Base-by-base conservation (phyloP, 2,797 vertebrate genomes). In the Cirrhinus mrigala region DNA sequence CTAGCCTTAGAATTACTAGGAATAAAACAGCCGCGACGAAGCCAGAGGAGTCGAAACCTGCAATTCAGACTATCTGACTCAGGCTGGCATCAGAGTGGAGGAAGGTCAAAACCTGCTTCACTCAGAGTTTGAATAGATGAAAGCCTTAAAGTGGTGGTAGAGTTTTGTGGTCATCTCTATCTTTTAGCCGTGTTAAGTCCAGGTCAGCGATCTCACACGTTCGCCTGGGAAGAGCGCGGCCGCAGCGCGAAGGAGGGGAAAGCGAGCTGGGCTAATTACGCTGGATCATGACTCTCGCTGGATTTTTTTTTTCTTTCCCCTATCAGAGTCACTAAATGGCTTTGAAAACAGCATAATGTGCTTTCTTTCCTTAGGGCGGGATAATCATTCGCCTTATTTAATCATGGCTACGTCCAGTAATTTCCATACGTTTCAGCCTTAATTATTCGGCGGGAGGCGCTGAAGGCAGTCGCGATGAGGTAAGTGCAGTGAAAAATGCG, bases 381-480 rank as follows among this genome's bases (percentile, higher is more conserved):
- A 91, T 94, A 92, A 94, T 94, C 89, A 89, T 90, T 92, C 90
- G 93, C 92, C 91, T 94, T 95, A 93, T 95, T 95, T 95, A 95
- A 95, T 95, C 93, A 93, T 75, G 90, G 92, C 91, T 92, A 89
- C 92, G 93, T 95, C 93, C 93, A 91, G 92, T 94, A 82, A 94
- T 95, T 94, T 95, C 93, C 93, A 94, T 94, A 94, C 93, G 93
- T 94, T 94, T 93, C 85, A 88, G 88, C 86, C 90, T 93, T 94
- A 94, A 95, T 94, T 93, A 93, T 93, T 93, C 90, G 84, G 89
- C 90, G 89, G 71, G 83, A 87, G 86, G 88, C 85, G 93, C 91
- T 89, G 88, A 87, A 90, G 91, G 92, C 89, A 87, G 90, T 84
- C 20, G 76, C 81, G 91, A 92, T 90, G 93, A 94, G 94, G 92